These are phyloP conservation scores for Scomber colias DNA, from an alignment of 2,113 vertebrate genomes.

Conservation along the genomic window DNA sequence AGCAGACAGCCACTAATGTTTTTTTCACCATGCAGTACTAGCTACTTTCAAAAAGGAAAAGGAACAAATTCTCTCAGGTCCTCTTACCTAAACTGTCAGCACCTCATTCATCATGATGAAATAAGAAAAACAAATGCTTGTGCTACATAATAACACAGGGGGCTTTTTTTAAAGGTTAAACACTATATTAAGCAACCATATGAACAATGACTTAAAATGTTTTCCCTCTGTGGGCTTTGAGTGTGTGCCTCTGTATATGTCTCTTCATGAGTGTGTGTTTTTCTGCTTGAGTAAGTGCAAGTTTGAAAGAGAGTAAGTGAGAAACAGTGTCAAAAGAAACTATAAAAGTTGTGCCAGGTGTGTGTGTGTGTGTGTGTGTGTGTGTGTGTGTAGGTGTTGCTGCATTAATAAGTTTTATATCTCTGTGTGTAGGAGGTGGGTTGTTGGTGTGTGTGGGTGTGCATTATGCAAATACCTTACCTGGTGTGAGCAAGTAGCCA, in stretches of 20 bases:
- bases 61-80: constrained; percentile 20
- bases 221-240: constrained; percentile 15
- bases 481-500: constrained; percentile 65
- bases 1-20: constrained; percentile 8
- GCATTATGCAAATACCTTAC: constrained; percentile 75
- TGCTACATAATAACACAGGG: constrained; percentile 32
- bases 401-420: constrained; percentile 11
- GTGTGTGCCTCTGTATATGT: background rate
- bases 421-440: background rate
- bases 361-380: constrained; percentile 2
- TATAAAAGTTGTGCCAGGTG: constrained; percentile 47
- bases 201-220: constrained; percentile 37
- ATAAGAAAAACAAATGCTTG: constrained; percentile 56
- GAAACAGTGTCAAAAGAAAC: constrained; percentile 27
- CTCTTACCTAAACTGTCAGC: constrained; percentile 57
- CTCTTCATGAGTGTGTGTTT: constrained; percentile 10
- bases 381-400: constrained; percentile 5
- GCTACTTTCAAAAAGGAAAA: constrained; percentile 23
- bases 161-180: constrained; percentile 55
- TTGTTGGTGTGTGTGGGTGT: constrained; percentile 52
- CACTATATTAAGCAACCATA: constrained; percentile 53
- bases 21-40: constrained; percentile 2
- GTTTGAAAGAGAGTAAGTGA: background rate
- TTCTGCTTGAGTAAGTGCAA: background rate
- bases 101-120: constrained; percentile 56